Evolutionary conservation across 2,113 vertebrate species (phyloP).

Genomic region (Calyptomena viridis): DNA sequence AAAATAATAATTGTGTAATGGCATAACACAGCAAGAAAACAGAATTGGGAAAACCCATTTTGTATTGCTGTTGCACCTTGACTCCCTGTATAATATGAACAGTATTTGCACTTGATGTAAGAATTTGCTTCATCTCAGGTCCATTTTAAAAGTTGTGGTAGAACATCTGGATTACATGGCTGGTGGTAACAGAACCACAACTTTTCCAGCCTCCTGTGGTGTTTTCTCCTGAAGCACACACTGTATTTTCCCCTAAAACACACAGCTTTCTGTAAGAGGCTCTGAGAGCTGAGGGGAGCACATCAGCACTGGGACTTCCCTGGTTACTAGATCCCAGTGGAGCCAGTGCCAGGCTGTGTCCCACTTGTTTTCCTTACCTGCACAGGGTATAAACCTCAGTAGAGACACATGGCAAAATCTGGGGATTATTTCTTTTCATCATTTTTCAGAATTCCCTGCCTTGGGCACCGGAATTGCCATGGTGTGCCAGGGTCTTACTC

Average conservation of each 20-base stretch:
- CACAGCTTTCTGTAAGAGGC: background rate
- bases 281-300: background rate
- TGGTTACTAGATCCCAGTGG: conserved; percentile 1
- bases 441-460: background rate
- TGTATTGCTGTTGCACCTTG: background rate
- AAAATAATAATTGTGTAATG: background rate
- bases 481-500: background rate
- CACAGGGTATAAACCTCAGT: background rate
- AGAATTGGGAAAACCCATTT: background rate
- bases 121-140: background rate
- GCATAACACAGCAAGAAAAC: background rate
- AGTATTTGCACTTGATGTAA: background rate
- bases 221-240: background rate
- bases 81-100: background rate
- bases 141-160: background rate
- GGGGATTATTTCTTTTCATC: background rate
- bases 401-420: background rate
- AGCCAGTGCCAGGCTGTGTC: background rate
- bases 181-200: background rate
- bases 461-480: background rate
- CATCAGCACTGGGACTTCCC: background rate
- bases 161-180: background rate
- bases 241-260: background rate
- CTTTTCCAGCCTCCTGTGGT: background rate
- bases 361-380: background rate